A percentile compares a stretch with the other conserved stretches of the same genome.
Conservation (phyloP, 2,113 vertebrate species). For the Speoplatyrhinus poulsoni region DNA sequence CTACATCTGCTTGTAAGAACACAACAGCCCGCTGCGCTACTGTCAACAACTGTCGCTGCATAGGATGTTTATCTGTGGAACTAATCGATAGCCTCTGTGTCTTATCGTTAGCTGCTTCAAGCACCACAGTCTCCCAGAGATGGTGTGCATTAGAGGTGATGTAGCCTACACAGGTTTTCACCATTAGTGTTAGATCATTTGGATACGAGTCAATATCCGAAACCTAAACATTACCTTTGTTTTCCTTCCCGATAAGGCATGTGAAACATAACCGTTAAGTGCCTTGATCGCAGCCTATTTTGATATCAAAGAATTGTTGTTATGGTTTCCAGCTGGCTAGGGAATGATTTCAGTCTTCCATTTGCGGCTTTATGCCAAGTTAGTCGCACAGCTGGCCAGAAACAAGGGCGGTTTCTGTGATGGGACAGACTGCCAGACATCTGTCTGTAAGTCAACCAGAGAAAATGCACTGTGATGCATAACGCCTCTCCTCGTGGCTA, state of each 20-base stretch:
- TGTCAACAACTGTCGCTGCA: no score
- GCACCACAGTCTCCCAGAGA: no score
- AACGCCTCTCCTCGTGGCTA: not conserved
- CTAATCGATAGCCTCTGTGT: no score
- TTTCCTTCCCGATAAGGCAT: constrained; percentile 3
- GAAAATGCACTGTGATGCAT: not conserved
- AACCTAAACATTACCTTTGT: not conserved
- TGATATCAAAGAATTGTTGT: constrained; percentile 2
- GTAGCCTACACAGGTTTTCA: no score
- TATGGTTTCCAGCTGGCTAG: constrained; percentile 11
- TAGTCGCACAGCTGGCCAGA: constrained; percentile 24
- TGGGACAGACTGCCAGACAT: constrained; percentile 4
- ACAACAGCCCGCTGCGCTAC: no score
- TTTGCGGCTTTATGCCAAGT: constrained; percentile 24
- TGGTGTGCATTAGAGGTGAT: no score
- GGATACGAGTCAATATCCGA: not conserved
- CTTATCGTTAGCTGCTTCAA: no score
- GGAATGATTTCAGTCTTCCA: constrained; percentile 2
- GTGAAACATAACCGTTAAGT: not conserved
- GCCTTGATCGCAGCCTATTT: not conserved
- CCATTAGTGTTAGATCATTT: no score
- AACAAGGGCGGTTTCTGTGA: not conserved
- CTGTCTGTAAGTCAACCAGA: constrained; percentile 26
- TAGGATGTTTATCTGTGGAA: no score
- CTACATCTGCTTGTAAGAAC: no score